Conservation (phyloP, 2,113 vertebrate species). For the Candoia aspera region DNA sequence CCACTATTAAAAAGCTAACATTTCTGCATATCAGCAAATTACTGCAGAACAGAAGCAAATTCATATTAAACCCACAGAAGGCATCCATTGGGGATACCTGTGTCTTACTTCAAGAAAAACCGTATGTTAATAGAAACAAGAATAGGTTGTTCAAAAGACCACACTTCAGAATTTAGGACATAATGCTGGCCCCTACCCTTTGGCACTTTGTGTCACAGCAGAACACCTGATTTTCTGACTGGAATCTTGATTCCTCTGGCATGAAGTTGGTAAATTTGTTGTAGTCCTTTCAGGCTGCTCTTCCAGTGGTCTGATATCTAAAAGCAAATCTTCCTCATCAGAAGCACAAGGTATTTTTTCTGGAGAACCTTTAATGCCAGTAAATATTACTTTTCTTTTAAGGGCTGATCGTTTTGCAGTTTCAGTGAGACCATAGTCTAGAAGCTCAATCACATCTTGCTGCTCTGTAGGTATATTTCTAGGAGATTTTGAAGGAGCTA, state of each 20-base stretch:
- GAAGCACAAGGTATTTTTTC: constrained; percentile 48
- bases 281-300: not conserved
- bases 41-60: not conserved
- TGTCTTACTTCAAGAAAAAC: not conserved
- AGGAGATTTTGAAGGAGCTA: constrained; percentile 73
- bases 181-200: constrained; percentile 42
- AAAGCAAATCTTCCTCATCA: not conserved
- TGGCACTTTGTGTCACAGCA: fast-evolving
- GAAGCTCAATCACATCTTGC: constrained; percentile 68
- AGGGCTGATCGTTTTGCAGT: constrained; percentile 29
- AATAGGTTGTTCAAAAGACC: not conserved
- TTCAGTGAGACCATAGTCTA: constrained; percentile 64
- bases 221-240: constrained; percentile 12
- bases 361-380: constrained; percentile 67
- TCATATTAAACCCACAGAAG: not conserved
- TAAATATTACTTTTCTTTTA: constrained; percentile 68
- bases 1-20: not conserved
- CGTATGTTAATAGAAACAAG: not conserved
- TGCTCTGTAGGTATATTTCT: constrained; percentile 21
- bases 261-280: constrained; percentile 19
- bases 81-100: not conserved
- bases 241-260: not conserved
- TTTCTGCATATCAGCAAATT: not conserved
- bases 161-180: not conserved
- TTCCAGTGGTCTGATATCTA: not conserved